These are phyloP conservation scores for Acipenser oxyrinchus DNA, from an alignment of 2,797 vertebrate species.

Conservation along the genomic window DNA sequence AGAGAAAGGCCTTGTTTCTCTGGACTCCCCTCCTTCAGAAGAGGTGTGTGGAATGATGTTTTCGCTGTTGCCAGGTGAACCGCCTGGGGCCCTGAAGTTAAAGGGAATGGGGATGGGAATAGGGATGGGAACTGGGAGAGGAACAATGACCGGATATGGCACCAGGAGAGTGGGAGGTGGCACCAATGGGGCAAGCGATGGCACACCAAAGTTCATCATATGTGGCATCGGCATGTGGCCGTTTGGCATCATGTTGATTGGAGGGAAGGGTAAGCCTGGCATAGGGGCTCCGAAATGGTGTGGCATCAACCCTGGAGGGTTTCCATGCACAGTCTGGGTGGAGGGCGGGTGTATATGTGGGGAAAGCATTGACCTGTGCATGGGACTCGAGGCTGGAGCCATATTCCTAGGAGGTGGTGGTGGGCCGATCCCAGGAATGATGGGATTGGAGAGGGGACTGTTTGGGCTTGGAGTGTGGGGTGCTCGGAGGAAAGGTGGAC, in stretches of 20 bases:
- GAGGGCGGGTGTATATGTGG: constrained; percentile 82
- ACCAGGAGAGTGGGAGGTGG: constrained; percentile 93
- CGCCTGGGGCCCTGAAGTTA: constrained; percentile 74
- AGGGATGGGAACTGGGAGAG: constrained; percentile 90
- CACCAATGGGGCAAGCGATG: constrained; percentile 91
- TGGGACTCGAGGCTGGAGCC: constrained; percentile 78
- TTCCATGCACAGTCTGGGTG: constrained; percentile 75
- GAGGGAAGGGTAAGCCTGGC: constrained; percentile 80
- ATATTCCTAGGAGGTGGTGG: constrained; percentile 68
- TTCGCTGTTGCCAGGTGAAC: constrained; percentile 74
- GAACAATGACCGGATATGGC: constrained; percentile 95
- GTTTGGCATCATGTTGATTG: constrained; percentile 90
- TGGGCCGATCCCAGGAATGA: constrained; percentile 87
- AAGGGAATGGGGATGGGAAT: constrained; percentile 92
- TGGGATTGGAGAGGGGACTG: constrained; percentile 86
- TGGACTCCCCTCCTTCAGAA: constrained; percentile 63
- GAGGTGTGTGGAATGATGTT: constrained; percentile 69
- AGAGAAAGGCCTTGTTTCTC: constrained; percentile 62
- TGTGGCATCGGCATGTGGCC: constrained; percentile 85
- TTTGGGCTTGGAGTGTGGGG: constrained; percentile 81
- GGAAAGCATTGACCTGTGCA: constrained; percentile 88
- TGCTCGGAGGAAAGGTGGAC: constrained; percentile 82
- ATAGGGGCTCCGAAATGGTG: constrained; percentile 77
- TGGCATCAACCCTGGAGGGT: constrained; percentile 77
- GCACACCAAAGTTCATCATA: constrained; percentile 95